phyloP scores from a whole-genome alignment of 2,113 vertebrate genomes.

The Crypturellus undulatus region DNA sequence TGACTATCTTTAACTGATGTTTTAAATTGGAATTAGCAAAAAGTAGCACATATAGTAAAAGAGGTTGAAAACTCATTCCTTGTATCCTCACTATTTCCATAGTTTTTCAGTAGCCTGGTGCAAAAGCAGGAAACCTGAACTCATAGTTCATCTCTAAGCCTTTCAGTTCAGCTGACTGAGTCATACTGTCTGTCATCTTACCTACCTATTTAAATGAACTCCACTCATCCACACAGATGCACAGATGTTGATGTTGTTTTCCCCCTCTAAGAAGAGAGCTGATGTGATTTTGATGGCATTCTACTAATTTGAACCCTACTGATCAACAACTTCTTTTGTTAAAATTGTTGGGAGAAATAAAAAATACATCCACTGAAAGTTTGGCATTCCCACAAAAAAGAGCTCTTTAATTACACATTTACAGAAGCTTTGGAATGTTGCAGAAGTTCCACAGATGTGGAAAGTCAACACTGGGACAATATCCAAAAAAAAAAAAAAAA shows the following conservation, averaged over 20 bases:
- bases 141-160: rapidly evolving
- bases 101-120: not conserved
- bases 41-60: not conserved
- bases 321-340: not conserved
- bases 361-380: not conserved
- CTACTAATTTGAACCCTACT: not conserved
- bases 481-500: not conserved
- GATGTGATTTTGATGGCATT: not conserved
- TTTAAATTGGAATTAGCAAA: not conserved
- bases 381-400: not conserved
- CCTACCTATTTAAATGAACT: not conserved
- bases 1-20: not conserved
- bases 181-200: not conserved
- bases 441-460: not conserved
- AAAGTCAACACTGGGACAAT: not conserved
- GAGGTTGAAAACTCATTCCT: not conserved
- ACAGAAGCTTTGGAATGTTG: not conserved
- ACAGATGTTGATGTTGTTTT: not conserved
- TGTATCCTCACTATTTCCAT: not conserved
- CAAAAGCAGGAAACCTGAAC: not conserved
- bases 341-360: not conserved
- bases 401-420: not conserved
- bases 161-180: not conserved
- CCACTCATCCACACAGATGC: not conserved
- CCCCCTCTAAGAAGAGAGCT: not conserved